Base-by-base conservation (phyloP, 2,797 vertebrate species). In the Gila robusta region DNA sequence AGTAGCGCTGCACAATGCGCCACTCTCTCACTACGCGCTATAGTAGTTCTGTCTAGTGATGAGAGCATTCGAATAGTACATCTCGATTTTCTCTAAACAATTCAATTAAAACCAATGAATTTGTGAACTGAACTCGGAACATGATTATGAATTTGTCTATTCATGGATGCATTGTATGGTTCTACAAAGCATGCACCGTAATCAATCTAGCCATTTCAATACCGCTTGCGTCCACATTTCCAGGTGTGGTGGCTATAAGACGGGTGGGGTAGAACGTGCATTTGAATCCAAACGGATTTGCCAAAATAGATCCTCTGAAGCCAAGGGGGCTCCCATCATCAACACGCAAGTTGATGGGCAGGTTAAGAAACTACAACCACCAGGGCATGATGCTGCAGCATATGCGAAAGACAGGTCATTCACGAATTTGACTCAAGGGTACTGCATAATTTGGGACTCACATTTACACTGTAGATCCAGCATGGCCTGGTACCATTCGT, bases 401-500 rank as follows among this genome's bases (percentile, higher is more conserved):
- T 83, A 72, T 81, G 37, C 66, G 37, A 81, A 81, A 32, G 59
- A 70, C 73, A 78, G 21, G 62, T 47, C 26, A 41, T 66, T 52
- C 2, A 81, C 14, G 11, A 32, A 56, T 69, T 52, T 26, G n/a
- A 70, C 32, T 56, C 19, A 71, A 9, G 39, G n/a, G 19, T 85
- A 72, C 21, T 77, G 47, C 17, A 56, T 32, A 85, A 77, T 41
- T 59, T 81, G 62, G 62, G 9, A 88, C 96, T 96, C 94, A 96
- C 95, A 95, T 93, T 95, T 93, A 93, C 93, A 93, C 88, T 95
- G 96, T 47, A 96, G 95, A 91, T 97, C 94, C 91, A 95, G 92
- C 93, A 96, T 94, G 70, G 96, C 96, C 52, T 94, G 92, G 94
- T 96, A 96, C 96, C 96, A 97, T n/a, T 93, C 94, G 28, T 95